phyloP scores from a whole-genome alignment of 1,140 invertebrate species.

The Orchestia grillus region DNA sequence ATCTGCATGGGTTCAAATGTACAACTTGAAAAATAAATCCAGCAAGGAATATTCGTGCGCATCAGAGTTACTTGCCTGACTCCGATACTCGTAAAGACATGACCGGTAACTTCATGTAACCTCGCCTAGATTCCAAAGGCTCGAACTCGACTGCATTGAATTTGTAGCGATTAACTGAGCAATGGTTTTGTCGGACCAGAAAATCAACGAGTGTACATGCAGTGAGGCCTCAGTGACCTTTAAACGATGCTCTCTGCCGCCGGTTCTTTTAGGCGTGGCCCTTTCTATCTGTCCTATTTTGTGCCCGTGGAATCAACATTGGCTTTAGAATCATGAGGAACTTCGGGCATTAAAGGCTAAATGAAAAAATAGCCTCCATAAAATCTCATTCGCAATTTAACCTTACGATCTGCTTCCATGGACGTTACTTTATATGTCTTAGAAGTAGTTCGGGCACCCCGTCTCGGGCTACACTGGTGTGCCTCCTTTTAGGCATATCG shows the following conservation, averaged over 20 bases:
- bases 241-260: not conserved
- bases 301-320: not conserved
- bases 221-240: not conserved
- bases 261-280: not conserved
- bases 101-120: not conserved
- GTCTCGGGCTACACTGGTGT: no score
- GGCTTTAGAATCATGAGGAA: not conserved
- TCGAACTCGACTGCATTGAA: not conserved
- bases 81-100: no score
- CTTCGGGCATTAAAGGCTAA: not conserved
- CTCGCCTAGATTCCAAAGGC: not conserved
- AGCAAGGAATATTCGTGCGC: no score
- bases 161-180: not conserved
- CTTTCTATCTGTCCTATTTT: not conserved
- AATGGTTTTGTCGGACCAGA: not conserved
- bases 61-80: no score
- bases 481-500: no score
- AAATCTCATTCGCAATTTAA: not conserved
- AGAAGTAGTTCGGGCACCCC: no score
- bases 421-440: no score
- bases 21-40: no score
- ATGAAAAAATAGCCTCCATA: not conserved
- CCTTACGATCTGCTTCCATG: not conserved
- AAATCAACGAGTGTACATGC: not conserved
- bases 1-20: not conserved